Evolutionary conservation across 2,797 vertebrate species (phyloP).

Genomic region (Sarcophilus harrisii): DNA sequence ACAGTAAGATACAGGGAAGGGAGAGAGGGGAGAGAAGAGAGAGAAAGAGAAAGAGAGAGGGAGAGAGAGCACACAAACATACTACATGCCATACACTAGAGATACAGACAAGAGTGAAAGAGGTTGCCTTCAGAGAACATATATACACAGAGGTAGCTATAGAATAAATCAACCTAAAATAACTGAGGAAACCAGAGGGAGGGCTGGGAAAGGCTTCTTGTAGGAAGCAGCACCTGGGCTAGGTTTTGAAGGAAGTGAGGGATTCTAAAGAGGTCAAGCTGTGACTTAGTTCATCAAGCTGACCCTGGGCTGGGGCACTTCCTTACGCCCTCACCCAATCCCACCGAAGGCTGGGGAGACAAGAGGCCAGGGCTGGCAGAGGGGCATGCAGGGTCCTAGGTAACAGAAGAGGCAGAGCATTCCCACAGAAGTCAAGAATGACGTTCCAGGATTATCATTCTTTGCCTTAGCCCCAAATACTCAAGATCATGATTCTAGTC

Average conservation of each 20-base stretch:
- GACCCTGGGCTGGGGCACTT: not conserved
- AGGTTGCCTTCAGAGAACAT: not conserved
- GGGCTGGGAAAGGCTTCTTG: not conserved
- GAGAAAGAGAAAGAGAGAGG: too few relatives aligned
- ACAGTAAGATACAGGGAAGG: accelerated
- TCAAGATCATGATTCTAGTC: not conserved
- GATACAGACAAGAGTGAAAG: not conserved
- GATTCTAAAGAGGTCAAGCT: not conserved
- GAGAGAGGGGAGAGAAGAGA: not conserved
- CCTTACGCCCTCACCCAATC: not conserved
- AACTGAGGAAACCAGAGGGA: not conserved
- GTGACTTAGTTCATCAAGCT: not conserved
- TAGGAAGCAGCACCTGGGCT: not conserved
- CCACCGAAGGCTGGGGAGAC: not conserved
- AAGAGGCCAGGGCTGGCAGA: not conserved
- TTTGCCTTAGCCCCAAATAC: not conserved
- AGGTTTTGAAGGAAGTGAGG: not conserved
- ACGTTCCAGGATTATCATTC: not conserved
- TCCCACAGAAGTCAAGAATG: not conserved
- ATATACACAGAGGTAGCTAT: not conserved
- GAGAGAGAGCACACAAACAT: too few relatives aligned
- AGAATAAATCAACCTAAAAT: not conserved
- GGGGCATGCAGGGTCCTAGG: not conserved
- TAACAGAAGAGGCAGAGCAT: not conserved
- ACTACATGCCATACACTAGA: not conserved